These are phyloP conservation scores for Meliscaeva auricollis DNA, from an alignment of 2,888 invertebrate genomes.

Conservation along the genomic window DNA sequence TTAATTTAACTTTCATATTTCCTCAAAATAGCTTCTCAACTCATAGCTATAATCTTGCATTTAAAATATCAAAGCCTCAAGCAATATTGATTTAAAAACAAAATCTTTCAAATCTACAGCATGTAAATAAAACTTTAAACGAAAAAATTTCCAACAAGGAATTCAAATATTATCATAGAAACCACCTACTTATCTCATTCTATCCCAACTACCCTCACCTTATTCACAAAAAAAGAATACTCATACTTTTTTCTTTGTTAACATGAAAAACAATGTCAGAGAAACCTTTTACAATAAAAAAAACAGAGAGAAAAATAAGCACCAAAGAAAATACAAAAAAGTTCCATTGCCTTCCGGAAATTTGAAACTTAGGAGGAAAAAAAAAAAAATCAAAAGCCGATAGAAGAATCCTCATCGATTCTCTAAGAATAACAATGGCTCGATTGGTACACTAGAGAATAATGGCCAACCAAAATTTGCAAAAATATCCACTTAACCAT, in stretches of 20 bases:
- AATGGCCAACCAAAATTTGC: conserved; percentile 35
- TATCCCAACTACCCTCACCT: background rate
- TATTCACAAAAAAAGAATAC: background rate
- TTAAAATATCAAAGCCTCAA: conserved; percentile 41
- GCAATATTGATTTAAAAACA: conserved; percentile 37
- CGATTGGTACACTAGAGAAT: background rate
- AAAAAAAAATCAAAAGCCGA: conserved; percentile 13
- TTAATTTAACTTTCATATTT: background rate
- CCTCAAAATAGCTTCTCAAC: background rate
- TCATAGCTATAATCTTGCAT: conserved; percentile 5
- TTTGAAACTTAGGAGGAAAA: background rate
- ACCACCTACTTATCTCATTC: conserved; percentile 47
- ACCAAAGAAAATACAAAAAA: conserved; percentile 10
- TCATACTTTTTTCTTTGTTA: background rate
- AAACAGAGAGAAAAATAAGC: background rate
- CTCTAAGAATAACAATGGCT: conserved; percentile 3
- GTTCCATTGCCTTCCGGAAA: conserved; percentile 37
- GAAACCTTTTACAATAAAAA: conserved; percentile 30
- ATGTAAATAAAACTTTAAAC: conserved; percentile 65
- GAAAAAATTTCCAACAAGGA: conserved; percentile 38
- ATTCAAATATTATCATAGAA: conserved; percentile 62
- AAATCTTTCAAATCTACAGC: conserved; percentile 40
- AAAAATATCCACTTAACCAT: conserved; percentile 22
- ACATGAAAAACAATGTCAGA: conserved; percentile 22
- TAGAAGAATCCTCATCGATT: conserved; percentile 25